These are phyloP conservation scores for Musca vetustissima DNA, from an alignment of 1,140 invertebrate species.

Conservation along the genomic window DNA sequence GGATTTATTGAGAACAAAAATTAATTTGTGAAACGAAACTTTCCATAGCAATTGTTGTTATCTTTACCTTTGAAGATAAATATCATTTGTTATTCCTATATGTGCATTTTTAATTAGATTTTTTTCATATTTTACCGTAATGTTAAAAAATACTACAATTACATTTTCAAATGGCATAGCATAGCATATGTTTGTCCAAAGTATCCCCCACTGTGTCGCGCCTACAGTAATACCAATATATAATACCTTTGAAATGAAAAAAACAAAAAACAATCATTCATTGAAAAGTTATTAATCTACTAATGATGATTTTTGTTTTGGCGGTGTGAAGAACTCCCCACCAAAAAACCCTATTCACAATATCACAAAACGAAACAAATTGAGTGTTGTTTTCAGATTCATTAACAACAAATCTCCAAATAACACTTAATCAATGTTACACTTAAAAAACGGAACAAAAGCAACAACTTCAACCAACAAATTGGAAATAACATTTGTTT, in stretches of 20 bases:
- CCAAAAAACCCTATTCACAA: too few species aligned
- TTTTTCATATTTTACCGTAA: too few species aligned
- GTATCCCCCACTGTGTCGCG: constrained; percentile 20
- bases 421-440: constrained; percentile 24
- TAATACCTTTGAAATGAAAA: not conserved
- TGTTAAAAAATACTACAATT: too few species aligned
- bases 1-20: too few species aligned
- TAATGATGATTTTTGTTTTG: not conserved
- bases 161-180: not conserved
- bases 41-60: too few species aligned
- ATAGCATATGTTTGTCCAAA: not conserved
- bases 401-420: constrained; percentile 5
- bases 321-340: too few species aligned
- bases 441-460: not conserved
- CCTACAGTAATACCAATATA: constrained; percentile 14
- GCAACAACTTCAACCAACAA: too few species aligned
- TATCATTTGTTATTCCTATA: not conserved
- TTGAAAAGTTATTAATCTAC: constrained; percentile 19
- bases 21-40: too few species aligned
- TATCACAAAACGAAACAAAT: constrained; percentile 6
- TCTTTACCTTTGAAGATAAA: too few species aligned
- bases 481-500: not conserved
- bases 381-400: constrained; percentile 12
- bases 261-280: not conserved
- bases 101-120: not conserved